Conservation (phyloP, 2,888 invertebrate genomes). For the Drosophila imparisetae region DNA sequence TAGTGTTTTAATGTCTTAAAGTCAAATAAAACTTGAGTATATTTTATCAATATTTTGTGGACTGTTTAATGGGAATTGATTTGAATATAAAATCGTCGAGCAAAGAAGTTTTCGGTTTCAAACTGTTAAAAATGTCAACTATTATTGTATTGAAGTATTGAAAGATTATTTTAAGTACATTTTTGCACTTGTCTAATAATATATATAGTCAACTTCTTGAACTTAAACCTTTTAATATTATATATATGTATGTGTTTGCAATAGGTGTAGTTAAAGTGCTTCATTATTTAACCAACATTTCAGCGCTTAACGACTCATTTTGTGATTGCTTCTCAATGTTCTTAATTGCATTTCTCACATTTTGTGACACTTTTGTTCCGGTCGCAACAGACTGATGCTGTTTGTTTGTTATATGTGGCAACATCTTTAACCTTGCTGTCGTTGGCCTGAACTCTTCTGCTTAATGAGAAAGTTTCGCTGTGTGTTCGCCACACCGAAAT, state of each 20-base stretch:
- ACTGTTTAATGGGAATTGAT: background rate
- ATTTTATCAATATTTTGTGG: background rate
- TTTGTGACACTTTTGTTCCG: constrained; percentile 29
- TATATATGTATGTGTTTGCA: background rate
- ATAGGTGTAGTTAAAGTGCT: background rate
- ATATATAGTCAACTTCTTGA: background rate
- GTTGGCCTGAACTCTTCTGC: constrained; percentile 59
- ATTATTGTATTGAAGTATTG: background rate
- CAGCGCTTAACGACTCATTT: background rate
- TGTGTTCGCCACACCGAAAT: constrained; percentile 39
- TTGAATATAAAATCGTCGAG: background rate
- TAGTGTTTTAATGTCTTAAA: background rate
- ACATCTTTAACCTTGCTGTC: constrained; percentile 59
- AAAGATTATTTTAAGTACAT: background rate
- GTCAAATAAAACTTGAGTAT: background rate
- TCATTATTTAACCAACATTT: background rate
- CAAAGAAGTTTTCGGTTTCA: background rate
- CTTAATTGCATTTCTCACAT: constrained; percentile 16
- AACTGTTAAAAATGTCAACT: background rate
- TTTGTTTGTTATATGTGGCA: constrained; percentile 6
- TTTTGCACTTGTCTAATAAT: background rate
- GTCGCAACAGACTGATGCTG: constrained; percentile 16
- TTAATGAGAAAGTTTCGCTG: constrained; percentile 72
- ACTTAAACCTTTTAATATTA: background rate
- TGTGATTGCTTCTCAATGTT: constrained; percentile 4